Evolutionary conservation across 2,797 vertebrate genomes (phyloP).

Genomic region (Steatocranus sp.): DNA sequence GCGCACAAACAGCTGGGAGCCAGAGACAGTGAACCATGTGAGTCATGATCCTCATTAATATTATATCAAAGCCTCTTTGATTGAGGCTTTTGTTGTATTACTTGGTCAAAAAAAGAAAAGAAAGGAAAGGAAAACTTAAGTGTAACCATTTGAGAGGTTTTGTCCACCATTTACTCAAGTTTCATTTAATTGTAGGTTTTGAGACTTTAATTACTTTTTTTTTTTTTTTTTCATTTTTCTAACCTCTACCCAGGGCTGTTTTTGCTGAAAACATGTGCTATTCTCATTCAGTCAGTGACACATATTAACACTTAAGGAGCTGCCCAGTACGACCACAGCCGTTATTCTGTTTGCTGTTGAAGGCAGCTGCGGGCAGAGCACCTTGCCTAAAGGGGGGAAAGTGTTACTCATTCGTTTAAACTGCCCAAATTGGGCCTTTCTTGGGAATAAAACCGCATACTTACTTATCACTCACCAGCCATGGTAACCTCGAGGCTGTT

Average conservation of each 20-base stretch:
- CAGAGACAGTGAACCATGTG: conserved; percentile 49
- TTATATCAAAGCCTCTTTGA: conserved; percentile 49
- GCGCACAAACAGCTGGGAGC: conserved; percentile 38
- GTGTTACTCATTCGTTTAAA: conserved; percentile 41
- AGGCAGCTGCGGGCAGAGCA: conserved; percentile 43
- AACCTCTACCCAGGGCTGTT: neutral
- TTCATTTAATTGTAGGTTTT: neutral
- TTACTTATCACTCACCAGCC: conserved; percentile 23
- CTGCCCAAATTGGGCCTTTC: conserved; percentile 19
- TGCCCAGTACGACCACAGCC: conserved; percentile 41
- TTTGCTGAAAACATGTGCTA: conserved; percentile 35
- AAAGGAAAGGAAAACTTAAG: neutral
- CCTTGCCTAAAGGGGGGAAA: conserved; percentile 54
- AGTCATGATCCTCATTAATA: conserved; percentile 69
- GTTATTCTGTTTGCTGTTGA: conserved; percentile 14
- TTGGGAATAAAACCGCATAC: conserved; percentile 14
- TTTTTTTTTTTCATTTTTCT: conserved; percentile 19
- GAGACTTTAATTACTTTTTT: conserved; percentile 11
- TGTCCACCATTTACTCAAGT: neutral
- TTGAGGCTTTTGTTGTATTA: conserved; percentile 11
- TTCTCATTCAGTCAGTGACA: conserved; percentile 38
- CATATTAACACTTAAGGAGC: conserved; percentile 40
- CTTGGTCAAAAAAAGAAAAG: neutral
- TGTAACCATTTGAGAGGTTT: neutral
- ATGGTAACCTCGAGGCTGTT: conserved; percentile 5